Evolutionary conservation across 2,888 invertebrate genomes (phyloP).

Genomic region (Perdita meconis): DNA sequence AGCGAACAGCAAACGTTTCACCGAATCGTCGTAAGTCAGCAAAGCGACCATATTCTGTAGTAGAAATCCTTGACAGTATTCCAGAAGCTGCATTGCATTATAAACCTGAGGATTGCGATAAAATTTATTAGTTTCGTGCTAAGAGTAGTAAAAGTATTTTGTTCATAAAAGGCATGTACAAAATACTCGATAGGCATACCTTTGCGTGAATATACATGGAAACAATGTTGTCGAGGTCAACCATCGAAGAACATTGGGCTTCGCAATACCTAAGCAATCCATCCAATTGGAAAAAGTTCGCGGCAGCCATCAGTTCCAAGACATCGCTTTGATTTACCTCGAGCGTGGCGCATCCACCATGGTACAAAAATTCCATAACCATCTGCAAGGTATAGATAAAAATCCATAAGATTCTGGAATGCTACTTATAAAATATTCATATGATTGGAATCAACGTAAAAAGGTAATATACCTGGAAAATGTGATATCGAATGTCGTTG

Average conservation of each 20-base stretch:
- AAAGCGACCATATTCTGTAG: conserved; percentile 98
- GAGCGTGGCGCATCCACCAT: conserved; percentile 92
- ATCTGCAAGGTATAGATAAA: conserved; percentile 86
- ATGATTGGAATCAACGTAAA: too few species aligned
- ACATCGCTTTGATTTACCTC: conserved; percentile 93
- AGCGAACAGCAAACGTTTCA: conserved; percentile 93
- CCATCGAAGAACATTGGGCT: conserved; percentile 92
- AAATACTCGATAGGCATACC: conserved; percentile 86
- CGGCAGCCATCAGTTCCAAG: conserved; percentile 95
- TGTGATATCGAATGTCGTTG: conserved; percentile 96
- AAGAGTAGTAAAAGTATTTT: not conserved
- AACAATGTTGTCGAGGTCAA: conserved; percentile 94
- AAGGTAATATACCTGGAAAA: conserved; percentile 90
- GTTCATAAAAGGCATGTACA: not conserved
- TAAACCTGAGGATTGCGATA: conserved; percentile 88
- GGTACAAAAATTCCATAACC: conserved; percentile 97
- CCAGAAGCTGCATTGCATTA: conserved; percentile 93
- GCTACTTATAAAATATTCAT: not conserved
- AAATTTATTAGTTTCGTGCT: not conserved
- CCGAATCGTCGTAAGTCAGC: conserved; percentile 95
- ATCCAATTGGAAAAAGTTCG: conserved; percentile 95
- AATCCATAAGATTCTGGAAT: not conserved
- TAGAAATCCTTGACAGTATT: conserved; percentile 95
- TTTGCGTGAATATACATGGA: conserved; percentile 97
- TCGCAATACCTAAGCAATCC: conserved; percentile 94